Percentiles rank a stretch among this genome's conserved stretches.
phyloP scores from a whole-genome alignment of 2,888 invertebrate species.

The Zelleria hepariella region DNA sequence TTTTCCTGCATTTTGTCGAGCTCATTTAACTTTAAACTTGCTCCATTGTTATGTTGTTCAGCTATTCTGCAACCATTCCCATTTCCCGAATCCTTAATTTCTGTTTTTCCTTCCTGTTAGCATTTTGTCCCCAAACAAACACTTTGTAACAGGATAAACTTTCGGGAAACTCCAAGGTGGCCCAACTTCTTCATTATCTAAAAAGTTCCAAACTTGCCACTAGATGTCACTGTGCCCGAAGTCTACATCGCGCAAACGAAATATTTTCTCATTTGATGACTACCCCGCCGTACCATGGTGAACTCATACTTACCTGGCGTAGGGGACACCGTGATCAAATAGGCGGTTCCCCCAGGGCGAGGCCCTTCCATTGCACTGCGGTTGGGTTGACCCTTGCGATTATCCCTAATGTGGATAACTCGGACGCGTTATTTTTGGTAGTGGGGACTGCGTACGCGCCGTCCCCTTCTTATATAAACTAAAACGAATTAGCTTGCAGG shows the following conservation, averaged over 20 bases:
- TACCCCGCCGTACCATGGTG: neutral
- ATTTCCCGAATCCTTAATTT: too few species aligned
- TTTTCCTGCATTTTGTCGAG: too few species aligned
- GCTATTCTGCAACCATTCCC: too few species aligned
- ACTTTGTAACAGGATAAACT: too few species aligned
- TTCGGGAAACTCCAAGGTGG: too few species aligned
- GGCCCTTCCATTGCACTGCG: constrained; percentile 10
- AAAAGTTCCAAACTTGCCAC: neutral
- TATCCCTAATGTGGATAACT: constrained; percentile 12
- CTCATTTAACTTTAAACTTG: too few species aligned
- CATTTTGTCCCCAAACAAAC: too few species aligned
- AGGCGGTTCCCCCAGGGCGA: constrained; percentile 14
- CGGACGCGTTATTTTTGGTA: constrained; percentile 12
- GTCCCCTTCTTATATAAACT: constrained; percentile 6
- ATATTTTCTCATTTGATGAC: neutral
- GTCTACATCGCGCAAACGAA: constrained; percentile 5
- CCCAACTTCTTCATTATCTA: too few species aligned
- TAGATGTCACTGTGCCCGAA: neutral
- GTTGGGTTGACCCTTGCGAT: constrained; percentile 9
- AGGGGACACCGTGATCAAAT: constrained; percentile 13
- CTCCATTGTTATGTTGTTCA: too few species aligned
- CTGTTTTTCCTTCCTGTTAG: too few species aligned
- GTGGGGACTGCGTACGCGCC: constrained; percentile 12
- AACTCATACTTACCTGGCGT: constrained; percentile 14
- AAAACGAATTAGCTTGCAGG: neutral